Percentiles rank a stretch among this genome's conserved stretches.
These are phyloP conservation scores for Celastrina argiolus DNA, from an alignment of 2,888 invertebrate genomes.

Conservation along the genomic window DNA sequence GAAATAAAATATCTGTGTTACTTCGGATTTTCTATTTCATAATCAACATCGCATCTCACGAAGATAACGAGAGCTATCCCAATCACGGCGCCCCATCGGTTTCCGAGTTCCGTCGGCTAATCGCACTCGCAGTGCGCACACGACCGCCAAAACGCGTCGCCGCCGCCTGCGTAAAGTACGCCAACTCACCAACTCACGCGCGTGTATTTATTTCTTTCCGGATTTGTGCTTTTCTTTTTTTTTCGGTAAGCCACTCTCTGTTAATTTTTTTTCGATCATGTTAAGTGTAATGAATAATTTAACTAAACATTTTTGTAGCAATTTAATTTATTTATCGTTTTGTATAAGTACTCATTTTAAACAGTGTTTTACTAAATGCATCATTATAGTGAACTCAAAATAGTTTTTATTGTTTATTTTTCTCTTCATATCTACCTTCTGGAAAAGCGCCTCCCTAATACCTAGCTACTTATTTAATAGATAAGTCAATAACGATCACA, in stretches of 20 bases:
- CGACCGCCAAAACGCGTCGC: neutral
- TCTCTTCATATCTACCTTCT: no score
- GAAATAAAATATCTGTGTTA: neutral
- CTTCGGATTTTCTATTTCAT: neutral
- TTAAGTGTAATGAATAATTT: no score
- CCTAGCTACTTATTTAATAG: no score
- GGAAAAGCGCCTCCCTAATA: no score
- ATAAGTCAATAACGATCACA: no score
- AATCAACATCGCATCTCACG: constrained; percentile 26
- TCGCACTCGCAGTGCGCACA: neutral
- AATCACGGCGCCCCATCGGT: constrained; percentile 20
- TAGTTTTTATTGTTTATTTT: no score
- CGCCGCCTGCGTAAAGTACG: neutral
- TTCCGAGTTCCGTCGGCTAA: neutral
- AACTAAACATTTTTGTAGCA: no score
- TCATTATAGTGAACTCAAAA: no score
- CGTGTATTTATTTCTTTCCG: neutral
- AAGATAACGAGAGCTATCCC: constrained; percentile 26
- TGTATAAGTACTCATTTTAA: no score
- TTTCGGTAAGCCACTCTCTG: neutral
- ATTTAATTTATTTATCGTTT: no score
- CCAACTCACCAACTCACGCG: neutral
- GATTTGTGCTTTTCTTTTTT: neutral
- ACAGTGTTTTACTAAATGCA: no score
- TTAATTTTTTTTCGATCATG: no score